phyloP scores from a whole-genome alignment of 64 coral and sea anemone genomes.

The Pachyseris speciosa region DNA sequence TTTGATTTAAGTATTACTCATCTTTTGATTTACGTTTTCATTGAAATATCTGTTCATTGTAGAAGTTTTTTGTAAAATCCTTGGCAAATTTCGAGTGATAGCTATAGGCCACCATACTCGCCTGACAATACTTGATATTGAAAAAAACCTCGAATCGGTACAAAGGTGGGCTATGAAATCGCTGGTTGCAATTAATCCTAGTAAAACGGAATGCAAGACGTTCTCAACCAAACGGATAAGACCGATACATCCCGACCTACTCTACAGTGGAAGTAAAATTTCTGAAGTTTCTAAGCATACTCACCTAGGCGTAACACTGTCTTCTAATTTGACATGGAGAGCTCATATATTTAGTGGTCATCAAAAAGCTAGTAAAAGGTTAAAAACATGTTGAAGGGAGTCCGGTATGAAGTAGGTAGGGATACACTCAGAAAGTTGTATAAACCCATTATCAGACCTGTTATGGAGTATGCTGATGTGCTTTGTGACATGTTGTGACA shows the following conservation, averaged over 20 bases:
- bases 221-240: background rate
- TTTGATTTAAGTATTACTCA: too few species aligned
- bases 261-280: background rate
- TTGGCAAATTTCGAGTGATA: too few species aligned
- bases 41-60: too few species aligned
- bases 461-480: background rate
- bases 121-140: too few species aligned
- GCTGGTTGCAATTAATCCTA: background rate
- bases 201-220: background rate
- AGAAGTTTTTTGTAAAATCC: too few species aligned
- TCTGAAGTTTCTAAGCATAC: background rate
- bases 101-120: too few species aligned
- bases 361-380: background rate
- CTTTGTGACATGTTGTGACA: background rate
- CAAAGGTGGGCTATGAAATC: too few species aligned
- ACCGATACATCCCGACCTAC: background rate
- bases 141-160: too few species aligned
- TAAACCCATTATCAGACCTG: background rate
- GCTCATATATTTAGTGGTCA: background rate
- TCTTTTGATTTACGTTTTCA: too few species aligned
- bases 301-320: background rate
- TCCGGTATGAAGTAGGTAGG: background rate
- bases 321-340: background rate
- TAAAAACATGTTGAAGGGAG: background rate
- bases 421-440: background rate